Evolutionary conservation across 2,113 vertebrate genomes (phyloP), one percentile per base, ranked within the genome.

Genomic region (Daphoenositta chrysoptera): DNA sequence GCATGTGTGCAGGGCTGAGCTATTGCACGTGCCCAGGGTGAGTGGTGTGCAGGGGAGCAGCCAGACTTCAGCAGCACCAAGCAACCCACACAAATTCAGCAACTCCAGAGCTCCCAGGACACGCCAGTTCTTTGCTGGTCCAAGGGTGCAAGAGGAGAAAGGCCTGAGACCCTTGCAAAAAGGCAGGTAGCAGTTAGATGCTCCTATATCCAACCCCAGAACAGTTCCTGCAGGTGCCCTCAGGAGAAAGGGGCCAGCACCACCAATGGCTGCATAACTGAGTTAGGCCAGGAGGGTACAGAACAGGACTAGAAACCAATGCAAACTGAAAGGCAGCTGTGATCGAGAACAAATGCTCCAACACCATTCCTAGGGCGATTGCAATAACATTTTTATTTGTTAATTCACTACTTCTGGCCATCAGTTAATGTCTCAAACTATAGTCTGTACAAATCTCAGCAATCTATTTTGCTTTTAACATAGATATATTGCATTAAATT

Each of bases 1-100:
- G 37, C 0, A 0, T 4, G 14, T 23, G 18, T n/a, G 22, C 4
- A 17, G 60, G 57, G 24, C 47, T 66, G 54, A 57, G 44, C 50
- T 68, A 2, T 4, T 82, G 60, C 26, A 11, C 0, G 0, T 64
- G 64, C 17, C 26, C 39, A 19, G 33, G 17, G 23, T 37, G 45
- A 27, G 27, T 20, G 39, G 15, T 1, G 4, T 30, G 33, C 30
- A 9, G 40, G 20, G 66, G 8, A 83, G 2, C 33, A n/a, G 7
- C 37, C 57, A 15, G 13, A 16, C 72, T 37, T 23, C 30, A 20
- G 47, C 73, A 66, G 48, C 48, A 48, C n/a, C 53, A 11, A 30
- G 21, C n/a, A 53, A 22, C 14, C 14, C 40, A 4, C 27, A 2
- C 6, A 7, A 56, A 11, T 30, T 45, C 35, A 60, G 8, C 42